A percentile compares a stretch with the other conserved stretches of the same genome.
These are phyloP conservation scores for Ammodytes dubius DNA, from an alignment of 2,113 vertebrate species.

Conservation along the genomic window DNA sequence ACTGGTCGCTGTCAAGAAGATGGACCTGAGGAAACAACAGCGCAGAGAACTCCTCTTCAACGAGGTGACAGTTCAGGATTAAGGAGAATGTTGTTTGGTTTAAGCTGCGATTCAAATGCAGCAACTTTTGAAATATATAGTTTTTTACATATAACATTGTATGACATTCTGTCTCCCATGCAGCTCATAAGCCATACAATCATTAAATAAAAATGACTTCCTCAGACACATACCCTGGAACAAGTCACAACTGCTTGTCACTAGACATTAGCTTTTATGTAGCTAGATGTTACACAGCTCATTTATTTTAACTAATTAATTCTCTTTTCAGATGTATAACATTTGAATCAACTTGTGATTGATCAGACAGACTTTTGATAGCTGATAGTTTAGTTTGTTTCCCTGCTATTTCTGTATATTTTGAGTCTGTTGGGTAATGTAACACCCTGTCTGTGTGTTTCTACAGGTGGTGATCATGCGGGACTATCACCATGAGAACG, in stretches of 20 bases:
- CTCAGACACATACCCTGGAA: neutral
- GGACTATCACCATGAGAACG: constrained; percentile 97
- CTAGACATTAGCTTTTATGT: neutral
- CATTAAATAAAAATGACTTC: neutral
- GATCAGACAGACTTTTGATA: neutral
- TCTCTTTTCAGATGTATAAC: no score
- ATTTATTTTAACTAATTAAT: neutral
- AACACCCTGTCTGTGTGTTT: neutral
- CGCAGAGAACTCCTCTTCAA: constrained; percentile 95
- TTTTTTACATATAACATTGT: no score
- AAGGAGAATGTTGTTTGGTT: no score
- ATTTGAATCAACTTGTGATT: neutral
- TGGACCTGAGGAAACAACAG: constrained; percentile 97
- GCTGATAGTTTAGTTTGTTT: neutral
- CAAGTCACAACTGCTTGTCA: neutral
- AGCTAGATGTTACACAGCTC: neutral
- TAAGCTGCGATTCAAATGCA: neutral
- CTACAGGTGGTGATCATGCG: constrained; percentile 96
- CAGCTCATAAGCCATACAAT: neutral
- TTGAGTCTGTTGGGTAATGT: neutral
- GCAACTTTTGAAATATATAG: neutral
- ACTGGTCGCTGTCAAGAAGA: constrained; percentile 96
- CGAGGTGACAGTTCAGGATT: constrained; percentile 82
- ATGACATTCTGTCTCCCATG: no score
- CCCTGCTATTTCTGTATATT: neutral